These are phyloP conservation scores for Nymphalis io DNA, from an alignment of 1,140 invertebrate species.

Conservation along the genomic window DNA sequence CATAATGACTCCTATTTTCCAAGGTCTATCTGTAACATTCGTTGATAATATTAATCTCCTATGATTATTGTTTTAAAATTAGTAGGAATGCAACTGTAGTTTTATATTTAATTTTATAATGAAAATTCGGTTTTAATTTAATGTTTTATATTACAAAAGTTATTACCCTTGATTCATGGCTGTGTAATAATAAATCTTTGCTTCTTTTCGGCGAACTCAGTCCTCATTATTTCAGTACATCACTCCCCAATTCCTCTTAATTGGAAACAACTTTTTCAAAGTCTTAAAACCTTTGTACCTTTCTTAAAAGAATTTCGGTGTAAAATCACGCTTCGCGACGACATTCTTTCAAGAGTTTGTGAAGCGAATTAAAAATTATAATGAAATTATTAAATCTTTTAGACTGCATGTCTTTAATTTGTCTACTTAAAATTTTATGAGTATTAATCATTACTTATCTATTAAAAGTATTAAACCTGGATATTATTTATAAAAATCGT, in stretches of 20 bases:
- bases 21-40: too few species aligned
- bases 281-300: conserved; percentile 26
- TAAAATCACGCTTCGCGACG: conserved; percentile 10
- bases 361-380: background rate
- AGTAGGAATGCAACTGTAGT: too few species aligned
- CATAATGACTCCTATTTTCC: too few species aligned
- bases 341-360: background rate
- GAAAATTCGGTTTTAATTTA: background rate
- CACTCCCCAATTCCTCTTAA: conserved; percentile 23
- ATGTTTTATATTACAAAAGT: background rate
- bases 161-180: background rate
- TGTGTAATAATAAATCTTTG: conserved; percentile 32
- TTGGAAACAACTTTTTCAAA: conserved; percentile 36
- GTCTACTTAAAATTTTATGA: background rate
- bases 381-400: background rate
- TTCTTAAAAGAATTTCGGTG: conserved; percentile 28
- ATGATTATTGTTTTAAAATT: too few species aligned
- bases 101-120: too few species aligned
- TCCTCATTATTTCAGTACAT: conserved; percentile 35
- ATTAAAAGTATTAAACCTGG: too few species aligned
- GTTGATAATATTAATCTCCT: too few species aligned
- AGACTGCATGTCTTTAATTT: background rate
- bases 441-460: too few species aligned
- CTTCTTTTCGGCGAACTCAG: conserved; percentile 18
- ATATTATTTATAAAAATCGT: too few species aligned